phyloP scores from a whole-genome alignment of 2,113 vertebrate genomes.

The Prunella himalayana region DNA sequence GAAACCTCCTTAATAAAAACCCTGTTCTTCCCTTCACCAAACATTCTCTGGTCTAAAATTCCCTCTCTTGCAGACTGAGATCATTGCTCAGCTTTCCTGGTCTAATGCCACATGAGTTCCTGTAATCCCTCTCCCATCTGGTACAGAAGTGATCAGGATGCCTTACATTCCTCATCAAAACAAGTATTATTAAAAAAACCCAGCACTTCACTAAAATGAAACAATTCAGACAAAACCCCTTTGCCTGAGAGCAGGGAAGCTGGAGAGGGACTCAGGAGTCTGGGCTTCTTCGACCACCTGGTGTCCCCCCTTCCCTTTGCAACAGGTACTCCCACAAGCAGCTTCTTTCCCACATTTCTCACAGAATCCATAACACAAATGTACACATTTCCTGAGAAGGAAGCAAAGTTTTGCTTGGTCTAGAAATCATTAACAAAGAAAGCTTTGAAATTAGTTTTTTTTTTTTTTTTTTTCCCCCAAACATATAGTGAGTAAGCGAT shows the following conservation, averaged over 20 bases:
- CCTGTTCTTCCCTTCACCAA: background rate
- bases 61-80: background rate
- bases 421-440: background rate
- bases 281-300: background rate
- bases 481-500: background rate
- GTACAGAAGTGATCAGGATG: background rate
- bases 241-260: background rate
- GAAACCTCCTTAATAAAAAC: rapidly evolving
- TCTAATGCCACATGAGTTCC: background rate
- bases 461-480: background rate
- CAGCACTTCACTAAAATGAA: background rate
- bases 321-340: background rate
- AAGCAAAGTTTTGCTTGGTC: background rate
- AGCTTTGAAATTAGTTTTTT: background rate
- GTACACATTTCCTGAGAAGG: rapidly evolving
- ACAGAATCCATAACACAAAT: background rate
- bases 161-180: background rate
- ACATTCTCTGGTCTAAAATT: background rate
- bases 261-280: background rate
- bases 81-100: background rate
- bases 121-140: constrained; percentile 1
- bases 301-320: constrained; percentile 15
- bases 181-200: background rate
- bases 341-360: background rate
- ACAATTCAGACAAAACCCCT: background rate